phyloP scores from a whole-genome alignment of 2,797 vertebrate species.

The Nyctalus aviator region DNA sequence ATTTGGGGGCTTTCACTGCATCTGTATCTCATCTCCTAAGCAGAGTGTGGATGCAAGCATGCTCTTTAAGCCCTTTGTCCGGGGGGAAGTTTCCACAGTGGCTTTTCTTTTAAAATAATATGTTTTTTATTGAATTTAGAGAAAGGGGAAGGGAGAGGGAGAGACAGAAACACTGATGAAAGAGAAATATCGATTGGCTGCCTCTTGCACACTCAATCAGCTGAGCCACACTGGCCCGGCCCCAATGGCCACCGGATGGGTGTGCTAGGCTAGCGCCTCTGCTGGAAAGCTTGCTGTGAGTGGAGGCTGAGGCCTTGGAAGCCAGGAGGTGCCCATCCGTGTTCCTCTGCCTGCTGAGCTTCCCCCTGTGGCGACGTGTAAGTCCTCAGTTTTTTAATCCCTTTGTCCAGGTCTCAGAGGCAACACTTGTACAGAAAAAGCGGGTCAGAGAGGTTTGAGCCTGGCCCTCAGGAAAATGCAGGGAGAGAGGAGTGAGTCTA shows the following conservation, averaged over 20 bases:
- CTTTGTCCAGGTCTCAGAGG: background rate
- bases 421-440: conserved; percentile 50
- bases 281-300: background rate
- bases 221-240: no score
- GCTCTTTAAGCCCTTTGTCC: background rate
- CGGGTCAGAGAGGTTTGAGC: conserved; percentile 57
- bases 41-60: background rate
- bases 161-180: no score
- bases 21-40: background rate
- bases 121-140: no score
- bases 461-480: conserved; percentile 28
- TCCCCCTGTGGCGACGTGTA: background rate
- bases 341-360: background rate
- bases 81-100: background rate
- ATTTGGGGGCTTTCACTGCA: background rate
- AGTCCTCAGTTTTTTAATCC: background rate
- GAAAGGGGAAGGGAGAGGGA: no score
- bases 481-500: conserved; percentile 66
- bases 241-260: background rate
- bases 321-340: background rate
- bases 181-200: no score
- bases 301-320: background rate
- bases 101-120: no score
- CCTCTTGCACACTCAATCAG: no score
- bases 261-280: background rate